Evolutionary conservation across 2,888 invertebrate genomes (phyloP).

Genomic region (Drosophila rellima): DNA sequence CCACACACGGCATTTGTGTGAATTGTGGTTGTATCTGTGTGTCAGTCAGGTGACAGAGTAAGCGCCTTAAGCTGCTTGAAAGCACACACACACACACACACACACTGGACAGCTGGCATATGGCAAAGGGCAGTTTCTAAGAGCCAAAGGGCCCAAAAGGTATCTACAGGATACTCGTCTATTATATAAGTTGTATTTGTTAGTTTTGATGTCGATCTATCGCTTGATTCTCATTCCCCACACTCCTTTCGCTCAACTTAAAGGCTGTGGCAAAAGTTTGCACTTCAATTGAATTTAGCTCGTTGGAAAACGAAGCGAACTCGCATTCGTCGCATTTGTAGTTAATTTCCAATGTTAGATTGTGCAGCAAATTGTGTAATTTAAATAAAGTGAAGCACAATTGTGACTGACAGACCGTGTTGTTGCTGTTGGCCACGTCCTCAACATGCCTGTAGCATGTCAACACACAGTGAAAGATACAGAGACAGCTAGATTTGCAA

Average conservation of each 20-base stretch:
- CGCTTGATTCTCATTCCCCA: slow-evolving; percentile 13
- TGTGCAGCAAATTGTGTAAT: slow-evolving; percentile 64
- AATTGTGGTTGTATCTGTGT: slow-evolving; percentile 35
- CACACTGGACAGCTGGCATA: slow-evolving; percentile 38
- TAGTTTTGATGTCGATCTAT: slow-evolving; percentile 29
- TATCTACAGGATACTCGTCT: slow-evolving; percentile 38
- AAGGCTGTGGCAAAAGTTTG: slow-evolving; percentile 18
- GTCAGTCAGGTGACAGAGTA: slow-evolving; percentile 74
- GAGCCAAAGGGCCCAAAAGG: slow-evolving; percentile 11
- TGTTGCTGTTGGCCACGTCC: slow-evolving; percentile 20
- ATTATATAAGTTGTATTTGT: slow-evolving; percentile 35
- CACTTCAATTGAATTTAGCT: slow-evolving; percentile 52
- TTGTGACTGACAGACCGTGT: slow-evolving; percentile 46
- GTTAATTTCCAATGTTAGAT: slow-evolving; percentile 51
- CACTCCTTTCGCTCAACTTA: slow-evolving; percentile 2
- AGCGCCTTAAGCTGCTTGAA: slow-evolving; percentile 73
- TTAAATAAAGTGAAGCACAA: slow-evolving; percentile 60
- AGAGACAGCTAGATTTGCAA: slow-evolving; percentile 6
- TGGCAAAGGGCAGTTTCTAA: slow-evolving; percentile 35
- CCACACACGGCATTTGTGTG: slow-evolving; percentile 22
- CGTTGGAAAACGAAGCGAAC: neutral
- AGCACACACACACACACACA: slow-evolving; percentile 38
- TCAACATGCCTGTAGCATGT: slow-evolving; percentile 31
- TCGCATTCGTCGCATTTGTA: slow-evolving; percentile 27
- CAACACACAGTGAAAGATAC: slow-evolving; percentile 31